These are phyloP conservation scores for Agonopterix subpropinquella DNA, from an alignment of 2,888 invertebrate species.

Conservation along the genomic window DNA sequence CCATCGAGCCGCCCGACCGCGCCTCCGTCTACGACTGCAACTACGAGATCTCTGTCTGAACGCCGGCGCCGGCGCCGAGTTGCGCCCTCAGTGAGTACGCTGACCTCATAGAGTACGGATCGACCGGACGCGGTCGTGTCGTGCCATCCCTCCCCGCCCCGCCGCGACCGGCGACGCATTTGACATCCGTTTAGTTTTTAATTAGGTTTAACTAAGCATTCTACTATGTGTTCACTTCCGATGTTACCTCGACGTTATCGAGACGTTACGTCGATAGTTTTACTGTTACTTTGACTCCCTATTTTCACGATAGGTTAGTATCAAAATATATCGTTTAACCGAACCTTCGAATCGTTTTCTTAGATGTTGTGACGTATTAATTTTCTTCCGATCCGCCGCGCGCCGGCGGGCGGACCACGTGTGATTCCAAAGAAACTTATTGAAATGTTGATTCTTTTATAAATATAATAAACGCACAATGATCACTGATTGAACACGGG, in stretches of 20 bases:
- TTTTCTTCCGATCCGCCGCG: slow-evolving; percentile 3
- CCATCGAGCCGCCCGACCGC: slow-evolving; percentile 83
- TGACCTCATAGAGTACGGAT: slow-evolving; percentile 4
- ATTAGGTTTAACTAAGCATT: slow-evolving; percentile 7
- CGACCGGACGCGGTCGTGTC: background rate
- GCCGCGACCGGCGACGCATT: slow-evolving; percentile 3
- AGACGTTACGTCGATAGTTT: slow-evolving; percentile 1
- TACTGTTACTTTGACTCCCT: slow-evolving; percentile 9
- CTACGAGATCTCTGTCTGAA: slow-evolving; percentile 94
- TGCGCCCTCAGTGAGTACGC: background rate
- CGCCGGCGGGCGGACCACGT: slow-evolving; percentile 8
- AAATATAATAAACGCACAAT: slow-evolving; percentile 21
- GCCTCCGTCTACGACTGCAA: slow-evolving; percentile 96
- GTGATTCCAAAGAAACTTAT: slow-evolving; percentile 22
- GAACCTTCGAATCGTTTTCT: slow-evolving; percentile 1
- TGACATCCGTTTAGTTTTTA: slow-evolving; percentile 3
- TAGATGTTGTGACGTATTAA: slow-evolving; percentile 1
- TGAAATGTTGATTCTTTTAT: slow-evolving; percentile 10
- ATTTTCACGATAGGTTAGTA: slow-evolving; percentile 16
- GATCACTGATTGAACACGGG: background rate
- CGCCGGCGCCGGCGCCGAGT: too few relatives aligned
- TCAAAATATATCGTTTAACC: background rate
- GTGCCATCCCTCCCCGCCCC: background rate
- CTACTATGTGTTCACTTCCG: slow-evolving; percentile 14
- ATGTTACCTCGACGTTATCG: slow-evolving; percentile 10